phyloP scores from a whole-genome alignment of 2,113 vertebrate genomes.

The Sclerurus mexicanus region DNA sequence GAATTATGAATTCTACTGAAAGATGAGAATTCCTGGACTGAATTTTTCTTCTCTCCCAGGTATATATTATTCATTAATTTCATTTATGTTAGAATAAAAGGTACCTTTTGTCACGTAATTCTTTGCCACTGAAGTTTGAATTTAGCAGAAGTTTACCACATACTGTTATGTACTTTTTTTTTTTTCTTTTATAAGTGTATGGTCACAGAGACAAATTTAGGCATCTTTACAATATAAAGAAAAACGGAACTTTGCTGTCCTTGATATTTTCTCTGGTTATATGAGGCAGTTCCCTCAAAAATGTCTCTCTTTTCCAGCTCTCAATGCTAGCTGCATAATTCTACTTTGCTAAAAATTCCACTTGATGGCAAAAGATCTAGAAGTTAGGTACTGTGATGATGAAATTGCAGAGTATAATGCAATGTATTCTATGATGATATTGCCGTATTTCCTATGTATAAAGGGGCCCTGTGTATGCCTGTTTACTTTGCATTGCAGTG shows the following conservation, averaged over 20 bases:
- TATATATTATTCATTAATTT: neutral
- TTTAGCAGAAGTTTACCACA: neutral
- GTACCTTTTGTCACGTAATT: neutral
- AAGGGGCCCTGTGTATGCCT: neutral
- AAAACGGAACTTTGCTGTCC: neutral
- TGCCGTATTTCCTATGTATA: neutral
- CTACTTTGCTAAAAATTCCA: neutral
- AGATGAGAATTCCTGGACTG: neutral
- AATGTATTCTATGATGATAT: neutral
- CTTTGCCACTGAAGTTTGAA: neutral
- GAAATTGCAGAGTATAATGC: neutral
- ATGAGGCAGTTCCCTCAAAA: neutral
- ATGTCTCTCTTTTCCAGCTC: neutral
- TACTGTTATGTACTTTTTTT: neutral
- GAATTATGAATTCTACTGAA: neutral
- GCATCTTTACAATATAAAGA: neutral
- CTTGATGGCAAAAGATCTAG: neutral
- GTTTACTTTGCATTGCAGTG: neutral
- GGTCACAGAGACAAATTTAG: neutral
- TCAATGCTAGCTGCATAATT: neutral
- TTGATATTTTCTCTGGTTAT: neutral
- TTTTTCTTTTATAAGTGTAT: neutral
- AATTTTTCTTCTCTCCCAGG: neutral
- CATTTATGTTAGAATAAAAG: neutral
- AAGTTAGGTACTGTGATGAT: neutral